Evolutionary conservation across 2,113 vertebrate species (phyloP).

Genomic region (Dromaius novaehollandiae): DNA sequence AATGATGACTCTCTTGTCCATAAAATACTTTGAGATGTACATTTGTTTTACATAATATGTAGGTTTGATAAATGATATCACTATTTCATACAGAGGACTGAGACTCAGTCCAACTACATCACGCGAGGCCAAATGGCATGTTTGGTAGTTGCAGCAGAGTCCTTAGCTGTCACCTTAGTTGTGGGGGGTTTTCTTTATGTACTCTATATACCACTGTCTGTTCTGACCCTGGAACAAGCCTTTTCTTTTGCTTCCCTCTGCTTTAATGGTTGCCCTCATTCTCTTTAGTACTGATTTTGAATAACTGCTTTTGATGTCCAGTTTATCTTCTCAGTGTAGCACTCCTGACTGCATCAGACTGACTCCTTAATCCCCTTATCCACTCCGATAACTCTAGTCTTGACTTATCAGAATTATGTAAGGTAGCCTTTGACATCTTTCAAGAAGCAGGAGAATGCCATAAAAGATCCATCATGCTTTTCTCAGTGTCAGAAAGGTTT

Average conservation of each 20-base stretch:
- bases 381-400: neutral
- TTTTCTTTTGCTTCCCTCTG: neutral
- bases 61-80: neutral
- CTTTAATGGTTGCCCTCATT: neutral
- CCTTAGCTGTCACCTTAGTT: neutral
- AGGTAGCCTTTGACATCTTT: neutral
- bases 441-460: neutral
- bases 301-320: neutral
- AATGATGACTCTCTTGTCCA: neutral
- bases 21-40: neutral
- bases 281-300: neutral
- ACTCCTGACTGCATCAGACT: neutral
- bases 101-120: neutral
- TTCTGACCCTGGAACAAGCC: neutral
- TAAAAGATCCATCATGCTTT: constrained; percentile 35
- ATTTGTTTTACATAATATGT: neutral
- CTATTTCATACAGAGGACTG: neutral
- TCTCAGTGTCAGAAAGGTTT: constrained; percentile 20
- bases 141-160: neutral
- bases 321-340: neutral
- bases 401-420: constrained; percentile 7
- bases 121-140: neutral
- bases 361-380: neutral
- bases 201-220: rapidly evolving
- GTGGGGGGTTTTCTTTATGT: neutral